Percentiles rank a stretch among this genome's conserved stretches.
Conservation (phyloP, 2,888 invertebrate genomes). For the Orthosia gracilis region DNA sequence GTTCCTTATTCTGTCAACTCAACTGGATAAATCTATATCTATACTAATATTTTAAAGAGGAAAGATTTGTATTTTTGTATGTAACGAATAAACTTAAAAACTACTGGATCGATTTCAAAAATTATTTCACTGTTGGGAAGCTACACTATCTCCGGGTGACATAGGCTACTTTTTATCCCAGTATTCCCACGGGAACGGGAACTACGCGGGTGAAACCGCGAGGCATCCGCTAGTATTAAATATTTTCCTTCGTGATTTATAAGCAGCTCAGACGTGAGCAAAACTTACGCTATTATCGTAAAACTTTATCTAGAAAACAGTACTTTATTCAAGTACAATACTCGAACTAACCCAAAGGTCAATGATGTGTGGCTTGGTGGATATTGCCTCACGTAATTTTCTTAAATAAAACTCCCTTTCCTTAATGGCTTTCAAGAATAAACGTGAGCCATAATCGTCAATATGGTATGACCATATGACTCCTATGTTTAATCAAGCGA, state of each 20-base stretch:
- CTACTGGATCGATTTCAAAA: no score
- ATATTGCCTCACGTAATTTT: background rate
- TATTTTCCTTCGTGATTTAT: background rate
- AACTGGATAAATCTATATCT: no score
- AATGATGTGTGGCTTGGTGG: slow-evolving; percentile 15
- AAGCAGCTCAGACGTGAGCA: background rate
- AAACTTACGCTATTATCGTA: slow-evolving; percentile 5
- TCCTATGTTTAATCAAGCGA: slow-evolving; percentile 40
- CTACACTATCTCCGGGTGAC: no score
- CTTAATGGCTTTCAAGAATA: background rate
- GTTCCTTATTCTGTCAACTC: no score
- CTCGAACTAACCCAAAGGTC: background rate
- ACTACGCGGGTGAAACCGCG: no score
- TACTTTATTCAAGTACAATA: background rate
- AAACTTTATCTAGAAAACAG: slow-evolving; percentile 17
- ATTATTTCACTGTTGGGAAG: no score
- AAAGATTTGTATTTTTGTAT: no score
- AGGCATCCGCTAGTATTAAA: no score
- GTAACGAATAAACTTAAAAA: no score
- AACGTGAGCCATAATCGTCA: slow-evolving; percentile 10
- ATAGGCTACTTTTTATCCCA: no score
- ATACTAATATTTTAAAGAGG: no score
- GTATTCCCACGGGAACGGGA: no score
- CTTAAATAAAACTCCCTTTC: background rate
- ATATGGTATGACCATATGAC: slow-evolving; percentile 27